These are phyloP conservation scores for Tortrix viridana DNA, from an alignment of 2,888 invertebrate genomes.

Conservation along the genomic window DNA sequence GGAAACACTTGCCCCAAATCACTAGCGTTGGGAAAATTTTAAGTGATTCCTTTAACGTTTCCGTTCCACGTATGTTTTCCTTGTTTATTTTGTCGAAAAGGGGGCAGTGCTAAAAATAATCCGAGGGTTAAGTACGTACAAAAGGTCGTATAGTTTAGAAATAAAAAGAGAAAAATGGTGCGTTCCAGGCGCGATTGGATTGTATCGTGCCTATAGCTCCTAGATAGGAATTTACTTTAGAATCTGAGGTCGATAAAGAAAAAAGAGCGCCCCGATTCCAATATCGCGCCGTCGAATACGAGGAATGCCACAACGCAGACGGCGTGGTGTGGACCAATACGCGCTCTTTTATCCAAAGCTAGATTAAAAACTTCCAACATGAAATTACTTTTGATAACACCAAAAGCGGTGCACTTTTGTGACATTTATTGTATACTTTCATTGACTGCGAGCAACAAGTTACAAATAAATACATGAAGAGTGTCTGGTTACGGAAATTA, in stretches of 20 bases:
- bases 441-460: constrained; percentile 25
- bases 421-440: background rate
- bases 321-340: constrained; percentile 36
- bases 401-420: background rate
- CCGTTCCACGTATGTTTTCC: constrained; percentile 11
- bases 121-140: background rate
- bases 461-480: constrained; percentile 49
- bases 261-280: constrained; percentile 48
- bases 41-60: constrained; percentile 11
- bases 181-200: constrained; percentile 6
- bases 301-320: constrained; percentile 43
- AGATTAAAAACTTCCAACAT: constrained; percentile 31
- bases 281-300: constrained; percentile 45
- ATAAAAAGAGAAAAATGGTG: background rate
- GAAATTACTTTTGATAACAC: background rate
- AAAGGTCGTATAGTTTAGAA: background rate
- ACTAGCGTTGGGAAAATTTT: constrained; percentile 14
- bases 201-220: constrained; percentile 6
- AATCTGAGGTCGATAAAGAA: constrained; percentile 43
- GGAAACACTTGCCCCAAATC: constrained; percentile 20
- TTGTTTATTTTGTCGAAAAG: constrained; percentile 20
- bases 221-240: constrained; percentile 45
- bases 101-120: constrained; percentile 5
- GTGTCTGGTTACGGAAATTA: constrained; percentile 69
- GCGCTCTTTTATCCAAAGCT: constrained; percentile 18